These are phyloP conservation scores for Sylvietta virens DNA, from an alignment of 2,113 vertebrate genomes.

Conservation along the genomic window DNA sequence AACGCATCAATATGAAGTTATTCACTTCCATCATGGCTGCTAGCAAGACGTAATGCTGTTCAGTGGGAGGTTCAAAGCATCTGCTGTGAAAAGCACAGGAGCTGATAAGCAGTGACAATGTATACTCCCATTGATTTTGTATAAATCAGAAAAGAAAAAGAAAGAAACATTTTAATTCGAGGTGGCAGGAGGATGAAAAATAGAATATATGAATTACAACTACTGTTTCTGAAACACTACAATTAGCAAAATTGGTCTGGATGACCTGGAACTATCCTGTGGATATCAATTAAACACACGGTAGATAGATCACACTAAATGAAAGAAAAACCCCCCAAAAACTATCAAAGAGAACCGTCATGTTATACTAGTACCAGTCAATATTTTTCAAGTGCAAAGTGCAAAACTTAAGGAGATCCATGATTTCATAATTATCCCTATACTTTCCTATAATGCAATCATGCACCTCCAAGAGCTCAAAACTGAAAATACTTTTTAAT, in stretches of 20 bases:
- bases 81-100: constrained; percentile 18
- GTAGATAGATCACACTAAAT: not conserved
- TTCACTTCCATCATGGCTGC: constrained; percentile 54
- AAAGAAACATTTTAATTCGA: not conserved
- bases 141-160: not conserved
- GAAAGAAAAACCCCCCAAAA: not conserved
- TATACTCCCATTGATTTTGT: constrained; percentile 21
- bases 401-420: not conserved
- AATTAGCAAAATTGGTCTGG: not conserved
- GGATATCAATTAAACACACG: not conserved
- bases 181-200: not conserved
- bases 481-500: not conserved
- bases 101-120: constrained; percentile 11
- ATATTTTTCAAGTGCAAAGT: not conserved
- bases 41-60: constrained; percentile 43
- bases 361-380: not conserved
- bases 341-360: not conserved
- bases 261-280: not conserved
- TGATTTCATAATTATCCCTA: not conserved
- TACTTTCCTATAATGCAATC: not conserved
- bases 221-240: not conserved
- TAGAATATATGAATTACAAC: not conserved
- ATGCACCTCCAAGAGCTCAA: not conserved
- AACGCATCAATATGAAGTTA: not conserved
- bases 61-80: constrained; percentile 38